Percentiles rank a stretch among this genome's conserved stretches.
Evolutionary conservation across 2,888 invertebrate genomes (phyloP).

Genomic region (Neoitamus cyanurus): DNA sequence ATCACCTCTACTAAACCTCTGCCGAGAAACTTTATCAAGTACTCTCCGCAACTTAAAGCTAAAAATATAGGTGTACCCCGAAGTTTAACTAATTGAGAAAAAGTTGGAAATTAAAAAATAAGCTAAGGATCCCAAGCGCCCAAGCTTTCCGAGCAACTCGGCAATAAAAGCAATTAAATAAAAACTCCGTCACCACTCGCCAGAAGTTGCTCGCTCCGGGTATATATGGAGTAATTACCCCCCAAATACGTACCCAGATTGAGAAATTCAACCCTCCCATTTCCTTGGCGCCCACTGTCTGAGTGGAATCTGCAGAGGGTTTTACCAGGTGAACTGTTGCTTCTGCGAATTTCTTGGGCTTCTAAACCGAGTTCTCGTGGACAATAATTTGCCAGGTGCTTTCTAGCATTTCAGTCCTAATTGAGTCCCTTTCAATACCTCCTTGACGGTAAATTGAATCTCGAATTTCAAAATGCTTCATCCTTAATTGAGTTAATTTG

Average conservation of each 20-base stretch:
- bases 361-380: neutral
- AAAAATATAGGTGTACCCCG: neutral
- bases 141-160: neutral
- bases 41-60: neutral
- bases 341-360: neutral
- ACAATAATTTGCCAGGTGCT: constrained; percentile 42
- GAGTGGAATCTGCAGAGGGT: neutral
- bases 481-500: constrained; percentile 52
- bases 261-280: neutral
- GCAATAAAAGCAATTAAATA: neutral
- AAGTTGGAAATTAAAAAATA: neutral
- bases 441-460: constrained; percentile 49
- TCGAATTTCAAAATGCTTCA: constrained; percentile 50
- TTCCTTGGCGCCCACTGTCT: neutral
- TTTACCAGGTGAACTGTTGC: neutral
- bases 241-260: neutral
- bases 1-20: neutral
- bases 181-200: neutral
- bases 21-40: neutral
- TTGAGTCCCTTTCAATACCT: constrained; percentile 51
- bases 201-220: neutral
- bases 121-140: neutral
- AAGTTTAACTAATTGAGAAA: neutral
- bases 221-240: neutral
- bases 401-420: constrained; percentile 44